A percentile compares a stretch with the other conserved stretches of the same genome.
Evolutionary conservation across 2,888 invertebrate species (phyloP).

Genomic region (Cryptosula pallasiana): DNA sequence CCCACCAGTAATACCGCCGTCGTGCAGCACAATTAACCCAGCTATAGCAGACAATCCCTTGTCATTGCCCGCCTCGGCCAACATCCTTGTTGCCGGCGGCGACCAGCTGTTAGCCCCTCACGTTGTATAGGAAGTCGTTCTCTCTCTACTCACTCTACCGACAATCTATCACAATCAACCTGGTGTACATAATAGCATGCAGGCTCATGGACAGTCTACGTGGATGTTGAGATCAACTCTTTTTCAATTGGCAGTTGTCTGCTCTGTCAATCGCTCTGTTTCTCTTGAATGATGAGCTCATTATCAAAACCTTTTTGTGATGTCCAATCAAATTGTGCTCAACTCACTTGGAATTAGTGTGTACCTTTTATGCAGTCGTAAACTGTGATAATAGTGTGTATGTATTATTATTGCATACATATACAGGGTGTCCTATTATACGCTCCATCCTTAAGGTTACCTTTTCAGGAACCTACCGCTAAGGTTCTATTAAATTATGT

Average conservation of each 20-base stretch:
- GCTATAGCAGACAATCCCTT: not conserved
- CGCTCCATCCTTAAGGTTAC: not conserved
- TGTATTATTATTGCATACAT: not conserved
- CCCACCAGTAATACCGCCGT: constrained; percentile 21
- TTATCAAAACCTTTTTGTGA: not conserved
- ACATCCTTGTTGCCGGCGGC: not conserved
- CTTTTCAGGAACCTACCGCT: not conserved
- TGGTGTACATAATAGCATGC: too few relatives aligned
- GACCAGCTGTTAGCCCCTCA: not conserved
- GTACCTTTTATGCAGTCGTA: not conserved
- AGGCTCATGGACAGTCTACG: too few relatives aligned
- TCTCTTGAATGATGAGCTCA: not conserved
- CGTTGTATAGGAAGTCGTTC: not conserved
- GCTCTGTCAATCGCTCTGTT: not conserved
- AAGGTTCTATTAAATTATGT: not conserved
- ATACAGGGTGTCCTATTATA: not conserved
- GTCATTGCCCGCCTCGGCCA: not conserved
- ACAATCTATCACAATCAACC: not conserved
- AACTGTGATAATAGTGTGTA: not conserved
- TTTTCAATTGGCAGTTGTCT: too few relatives aligned
- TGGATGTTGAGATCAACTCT: too few relatives aligned
- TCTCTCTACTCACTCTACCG: not conserved
- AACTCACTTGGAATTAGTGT: not conserved
- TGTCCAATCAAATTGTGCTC: not conserved
- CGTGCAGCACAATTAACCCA: not conserved